phyloP scores from a whole-genome alignment of 2,888 invertebrate genomes.

The Polyploca ridens region DNA sequence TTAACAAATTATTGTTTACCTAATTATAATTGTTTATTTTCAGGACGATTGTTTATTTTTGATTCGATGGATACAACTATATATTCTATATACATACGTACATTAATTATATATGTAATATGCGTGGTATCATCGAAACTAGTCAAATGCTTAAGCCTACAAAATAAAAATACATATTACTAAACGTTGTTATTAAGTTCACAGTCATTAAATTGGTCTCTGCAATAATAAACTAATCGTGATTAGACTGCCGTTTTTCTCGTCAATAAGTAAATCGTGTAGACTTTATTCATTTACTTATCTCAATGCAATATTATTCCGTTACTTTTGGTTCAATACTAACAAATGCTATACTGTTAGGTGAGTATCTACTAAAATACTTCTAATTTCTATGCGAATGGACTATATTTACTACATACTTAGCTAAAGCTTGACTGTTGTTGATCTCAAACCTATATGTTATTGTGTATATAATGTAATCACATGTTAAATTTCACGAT shows the following conservation, averaged over 20 bases:
- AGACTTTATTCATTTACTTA: constrained; percentile 23
- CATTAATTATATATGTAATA: constrained; percentile 20
- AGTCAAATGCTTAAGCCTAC: constrained; percentile 51
- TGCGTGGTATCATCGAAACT: constrained; percentile 60
- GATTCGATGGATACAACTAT: constrained; percentile 5
- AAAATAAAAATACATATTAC: constrained; percentile 32
- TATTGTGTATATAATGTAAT: constrained; percentile 82
- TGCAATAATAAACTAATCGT: constrained; percentile 32
- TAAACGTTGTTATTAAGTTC: constrained; percentile 43
- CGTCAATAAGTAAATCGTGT: constrained; percentile 27
- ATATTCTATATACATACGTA: constrained; percentile 27
- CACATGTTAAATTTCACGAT: constrained; percentile 80
- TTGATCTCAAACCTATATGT: constrained; percentile 80
- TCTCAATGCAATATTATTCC: constrained; percentile 24
- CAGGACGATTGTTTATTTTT: constrained; percentile 15
- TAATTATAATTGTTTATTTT: constrained; percentile 23
- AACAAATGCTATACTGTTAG: constrained; percentile 24
- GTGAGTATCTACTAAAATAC: constrained; percentile 33
- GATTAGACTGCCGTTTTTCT: constrained; percentile 36
- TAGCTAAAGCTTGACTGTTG: constrained; percentile 81
- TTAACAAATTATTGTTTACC: constrained; percentile 17
- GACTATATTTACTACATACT: constrained; percentile 53
- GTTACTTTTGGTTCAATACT: background rate
- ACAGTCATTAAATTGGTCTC: constrained; percentile 28
- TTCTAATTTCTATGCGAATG: constrained; percentile 38